Conservation (phyloP, 2,113 vertebrate genomes). For the Pholis gunnellus region DNA sequence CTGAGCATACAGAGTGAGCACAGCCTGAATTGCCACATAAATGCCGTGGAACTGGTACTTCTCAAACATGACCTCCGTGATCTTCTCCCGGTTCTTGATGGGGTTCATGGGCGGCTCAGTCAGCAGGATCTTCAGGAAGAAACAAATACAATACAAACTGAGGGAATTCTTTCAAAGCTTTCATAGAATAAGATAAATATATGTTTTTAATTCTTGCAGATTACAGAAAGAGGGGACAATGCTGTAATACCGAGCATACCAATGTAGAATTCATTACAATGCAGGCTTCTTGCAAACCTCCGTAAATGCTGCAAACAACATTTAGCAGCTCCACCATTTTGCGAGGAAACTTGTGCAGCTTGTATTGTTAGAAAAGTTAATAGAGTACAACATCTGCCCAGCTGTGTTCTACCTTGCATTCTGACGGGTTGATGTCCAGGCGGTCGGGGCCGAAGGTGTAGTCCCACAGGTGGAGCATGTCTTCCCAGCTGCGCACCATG, state of each 20-base stretch:
- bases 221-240: not conserved
- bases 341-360: not conserved
- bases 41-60: constrained; percentile 96
- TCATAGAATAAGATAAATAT: too few species aligned
- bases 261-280: not conserved
- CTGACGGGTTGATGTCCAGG: constrained; percentile 90
- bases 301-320: not conserved
- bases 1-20: constrained; percentile 98
- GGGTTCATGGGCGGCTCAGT: constrained; percentile 99
- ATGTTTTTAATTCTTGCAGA: not conserved
- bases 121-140: constrained; percentile 83
- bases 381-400: not conserved
- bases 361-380: too few species aligned
- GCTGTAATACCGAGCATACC: not conserved
- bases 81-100: constrained; percentile 96
- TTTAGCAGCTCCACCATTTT: too few species aligned
- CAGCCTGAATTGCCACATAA: constrained; percentile 97
- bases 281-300: not conserved
- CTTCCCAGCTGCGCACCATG: constrained; percentile 96
- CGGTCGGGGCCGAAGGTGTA: constrained; percentile 95
- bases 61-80: constrained; percentile 99
- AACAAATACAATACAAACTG: not conserved
- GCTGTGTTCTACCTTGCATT: constrained; percentile 88
- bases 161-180: not conserved
- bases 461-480: constrained; percentile 99